phyloP scores from a whole-genome alignment of 2,888 invertebrate genomes.

The Temnothorax unifasciatus region DNA sequence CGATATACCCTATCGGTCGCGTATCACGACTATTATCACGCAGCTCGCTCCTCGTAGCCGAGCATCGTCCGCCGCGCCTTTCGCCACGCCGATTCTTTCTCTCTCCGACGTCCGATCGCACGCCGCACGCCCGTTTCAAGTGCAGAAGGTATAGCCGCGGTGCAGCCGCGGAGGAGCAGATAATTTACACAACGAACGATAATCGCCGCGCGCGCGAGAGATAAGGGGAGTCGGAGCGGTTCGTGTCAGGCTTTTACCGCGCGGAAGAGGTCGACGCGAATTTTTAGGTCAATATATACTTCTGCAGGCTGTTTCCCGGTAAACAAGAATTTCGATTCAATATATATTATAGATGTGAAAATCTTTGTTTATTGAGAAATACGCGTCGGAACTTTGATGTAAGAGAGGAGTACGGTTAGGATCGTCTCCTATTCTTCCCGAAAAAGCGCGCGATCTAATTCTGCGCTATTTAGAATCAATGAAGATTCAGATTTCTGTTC shows the following conservation, averaged over 20 bases:
- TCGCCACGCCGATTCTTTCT: not conserved
- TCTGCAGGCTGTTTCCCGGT: not conserved
- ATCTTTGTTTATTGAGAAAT: not conserved
- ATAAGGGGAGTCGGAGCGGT: not conserved
- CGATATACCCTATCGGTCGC: constrained; percentile 38
- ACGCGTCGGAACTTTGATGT: not conserved
- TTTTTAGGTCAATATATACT: not conserved
- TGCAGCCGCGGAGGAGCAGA: not conserved
- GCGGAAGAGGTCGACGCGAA: not conserved
- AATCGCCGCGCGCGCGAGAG: not conserved
- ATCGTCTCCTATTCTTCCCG: too few relatives aligned
- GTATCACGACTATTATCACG: not conserved
- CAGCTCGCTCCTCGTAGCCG: not conserved
- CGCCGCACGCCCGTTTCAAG: not conserved
- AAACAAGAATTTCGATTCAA: not conserved
- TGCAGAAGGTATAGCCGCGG: not conserved
- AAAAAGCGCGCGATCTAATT: too few relatives aligned
- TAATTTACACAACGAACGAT: not conserved
- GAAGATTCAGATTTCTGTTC: too few relatives aligned
- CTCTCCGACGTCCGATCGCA: not conserved
- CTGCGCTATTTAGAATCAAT: too few relatives aligned
- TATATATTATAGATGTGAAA: not conserved
- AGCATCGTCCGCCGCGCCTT: not conserved
- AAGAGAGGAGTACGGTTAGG: too few relatives aligned
- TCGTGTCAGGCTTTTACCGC: too few relatives aligned